phyloP scores from a whole-genome alignment of 2,888 invertebrate species.

The Caenorhabditis sp. region DNA sequence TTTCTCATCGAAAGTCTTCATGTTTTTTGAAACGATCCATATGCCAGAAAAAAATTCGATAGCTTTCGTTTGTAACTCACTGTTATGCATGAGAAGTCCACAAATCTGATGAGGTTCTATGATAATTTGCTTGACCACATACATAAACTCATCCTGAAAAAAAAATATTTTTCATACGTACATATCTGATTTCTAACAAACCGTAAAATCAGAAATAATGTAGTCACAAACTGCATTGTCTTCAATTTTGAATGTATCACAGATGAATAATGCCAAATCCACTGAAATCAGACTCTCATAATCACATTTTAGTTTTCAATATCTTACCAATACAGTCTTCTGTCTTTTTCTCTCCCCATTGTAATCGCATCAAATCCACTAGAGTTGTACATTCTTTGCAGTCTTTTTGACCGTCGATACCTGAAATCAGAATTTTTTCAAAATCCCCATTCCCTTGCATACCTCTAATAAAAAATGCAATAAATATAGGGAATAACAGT shows the following conservation, averaged over 20 bases:
- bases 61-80: constrained; percentile 19
- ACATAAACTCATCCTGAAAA: constrained; percentile 61
- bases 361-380: constrained; percentile 44
- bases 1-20: too few species aligned
- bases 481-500: not conserved
- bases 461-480: not conserved
- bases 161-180: not conserved
- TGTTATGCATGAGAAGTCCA: constrained; percentile 54
- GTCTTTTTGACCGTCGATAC: constrained; percentile 15
- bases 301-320: too few species aligned
- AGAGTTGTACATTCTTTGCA: constrained; percentile 43
- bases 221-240: constrained; percentile 58
- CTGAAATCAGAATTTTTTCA: constrained; percentile 11
- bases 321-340: constrained; percentile 46
- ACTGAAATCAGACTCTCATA: too few species aligned
- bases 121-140: constrained; percentile 56
- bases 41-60: too few species aligned
- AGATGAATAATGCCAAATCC: constrained; percentile 48
- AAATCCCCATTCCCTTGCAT: too few species aligned
- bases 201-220: constrained; percentile 54
- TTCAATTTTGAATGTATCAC: constrained; percentile 56
- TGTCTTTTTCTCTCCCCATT: constrained; percentile 51
- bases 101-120: constrained; percentile 60
- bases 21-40: too few species aligned
- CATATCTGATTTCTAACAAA: not conserved